Base-by-base conservation (phyloP, 1,140 invertebrate species). In the Brachionus manjavacas region DNA sequence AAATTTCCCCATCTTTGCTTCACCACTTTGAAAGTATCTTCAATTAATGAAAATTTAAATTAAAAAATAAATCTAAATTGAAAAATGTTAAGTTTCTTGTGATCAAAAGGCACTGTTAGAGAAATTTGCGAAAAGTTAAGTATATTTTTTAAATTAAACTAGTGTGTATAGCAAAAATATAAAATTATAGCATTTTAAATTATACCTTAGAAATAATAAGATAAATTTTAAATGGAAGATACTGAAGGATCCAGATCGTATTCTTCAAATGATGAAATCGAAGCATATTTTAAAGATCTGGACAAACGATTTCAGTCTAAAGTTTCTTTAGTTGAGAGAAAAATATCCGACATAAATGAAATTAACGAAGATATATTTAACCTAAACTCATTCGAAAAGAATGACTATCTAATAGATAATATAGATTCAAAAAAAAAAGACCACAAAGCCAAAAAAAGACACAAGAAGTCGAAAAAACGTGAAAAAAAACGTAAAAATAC, bases 301-400 rank as follows among this genome's bases (percentile, higher is more conserved):
- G 8, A 39, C 28, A 72, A 72, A 9, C 28, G 35, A 20, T 41
- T 72, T n/a, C 16, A 20, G 12, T 72, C 68, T 9, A 43, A 39
- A 72, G 39, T 72, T 11, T 6, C 14, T 7, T 8, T 68, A 9
- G n/a, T 43, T 20, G n/a, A 39, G 12, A 41, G 2, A 14, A 35
- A 35, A 41, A 20, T 20, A 20, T 39, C 16, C n/a, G 68, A 39
- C n/a, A 72, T 20, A 72, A 72, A 41, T 72, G 28, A 74, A 23
- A 41, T 74, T 43, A 74, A 35, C 20, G 70, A 16, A 16, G 70
- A 74, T 74, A 43, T 74, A 16, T 74, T 74, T 74, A 74, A 74
- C 43, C 39, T 74, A 20, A 74, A 74, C 35, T 74, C 70, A 41
- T 43, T 74, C 11, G 70, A 74, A n/a, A 31, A 25, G 8, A 39